Conservation (phyloP, 2,888 invertebrate genomes). For the Onchidella celtica region DNA sequence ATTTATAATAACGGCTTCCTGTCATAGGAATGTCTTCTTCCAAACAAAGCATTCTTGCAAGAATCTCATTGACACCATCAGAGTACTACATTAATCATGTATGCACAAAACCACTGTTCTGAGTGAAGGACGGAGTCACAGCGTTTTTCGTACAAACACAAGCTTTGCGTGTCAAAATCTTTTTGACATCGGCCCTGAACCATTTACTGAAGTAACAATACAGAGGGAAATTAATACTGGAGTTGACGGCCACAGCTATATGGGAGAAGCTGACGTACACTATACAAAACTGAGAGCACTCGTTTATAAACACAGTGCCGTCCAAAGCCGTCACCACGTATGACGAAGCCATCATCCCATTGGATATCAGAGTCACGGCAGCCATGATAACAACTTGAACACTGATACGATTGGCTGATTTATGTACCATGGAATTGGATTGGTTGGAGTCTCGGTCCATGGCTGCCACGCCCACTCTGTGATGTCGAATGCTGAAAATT, state of each 20-base stretch:
- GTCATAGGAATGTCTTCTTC: no score
- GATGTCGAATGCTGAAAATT: not conserved
- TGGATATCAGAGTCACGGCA: not conserved
- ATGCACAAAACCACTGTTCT: no score
- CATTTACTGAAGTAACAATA: not conserved
- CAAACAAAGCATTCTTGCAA: no score
- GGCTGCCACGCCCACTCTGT: not conserved
- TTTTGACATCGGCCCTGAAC: not conserved
- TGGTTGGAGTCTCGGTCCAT: not conserved
- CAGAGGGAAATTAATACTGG: not conserved
- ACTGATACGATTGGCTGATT: not conserved
- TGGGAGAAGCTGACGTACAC: not conserved
- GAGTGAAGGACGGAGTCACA: not conserved
- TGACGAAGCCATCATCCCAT: not conserved
- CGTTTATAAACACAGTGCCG: not conserved
- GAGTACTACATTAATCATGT: no score
- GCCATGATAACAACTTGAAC: slow-evolving; percentile 1
- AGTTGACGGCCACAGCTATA: not conserved
- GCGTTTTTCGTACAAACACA: not conserved
- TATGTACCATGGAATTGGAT: not conserved
- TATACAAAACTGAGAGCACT: not conserved
- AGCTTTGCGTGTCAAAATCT: not conserved
- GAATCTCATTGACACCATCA: no score
- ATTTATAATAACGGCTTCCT: no score
- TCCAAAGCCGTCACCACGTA: not conserved